A percentile compares a stretch with the other conserved stretches of the same genome.
These are phyloP conservation scores for Drosophila leonis DNA, from an alignment of 2,888 invertebrate species.

Conservation along the genomic window DNA sequence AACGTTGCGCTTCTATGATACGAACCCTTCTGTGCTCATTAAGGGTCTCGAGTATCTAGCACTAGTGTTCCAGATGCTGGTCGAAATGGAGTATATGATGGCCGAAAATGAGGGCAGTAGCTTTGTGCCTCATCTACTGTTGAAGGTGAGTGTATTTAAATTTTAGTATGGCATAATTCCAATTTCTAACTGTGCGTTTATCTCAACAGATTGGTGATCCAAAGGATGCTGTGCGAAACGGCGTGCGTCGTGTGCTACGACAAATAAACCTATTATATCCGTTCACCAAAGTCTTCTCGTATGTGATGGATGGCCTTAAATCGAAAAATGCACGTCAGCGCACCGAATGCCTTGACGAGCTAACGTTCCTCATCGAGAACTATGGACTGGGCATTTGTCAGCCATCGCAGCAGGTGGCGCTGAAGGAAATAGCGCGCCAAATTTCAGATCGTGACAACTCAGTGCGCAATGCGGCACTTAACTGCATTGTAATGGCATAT, in stretches of 20 bases:
- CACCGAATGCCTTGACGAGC: constrained; percentile 97
- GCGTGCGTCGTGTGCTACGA: constrained; percentile 93
- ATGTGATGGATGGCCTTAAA: constrained; percentile 97
- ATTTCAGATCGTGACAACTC: constrained; percentile 98
- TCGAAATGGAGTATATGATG: constrained; percentile 93
- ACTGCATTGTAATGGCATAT: constrained; percentile 96
- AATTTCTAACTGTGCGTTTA: constrained; percentile 3
- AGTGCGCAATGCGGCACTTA: constrained; percentile 97
- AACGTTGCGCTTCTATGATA: constrained; percentile 98
- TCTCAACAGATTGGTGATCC: constrained; percentile 93
- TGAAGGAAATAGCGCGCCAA: constrained; percentile 95
- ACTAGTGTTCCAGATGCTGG: constrained; percentile 92
- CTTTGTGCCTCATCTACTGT: constrained; percentile 97
- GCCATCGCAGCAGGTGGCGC: constrained; percentile 91
- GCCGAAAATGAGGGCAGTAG: constrained; percentile 96
- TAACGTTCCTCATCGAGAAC: constrained; percentile 93
- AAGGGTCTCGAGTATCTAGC: constrained; percentile 97
- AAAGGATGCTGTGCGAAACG: constrained; percentile 96
- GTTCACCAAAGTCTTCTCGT: constrained; percentile 94
- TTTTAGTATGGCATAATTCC: neutral
- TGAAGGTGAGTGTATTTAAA: constrained; percentile 88
- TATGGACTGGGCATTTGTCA: constrained; percentile 94
- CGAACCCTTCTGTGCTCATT: constrained; percentile 98
- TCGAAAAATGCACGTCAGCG: constrained; percentile 98
- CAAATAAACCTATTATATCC: constrained; percentile 95